Base-by-base conservation (phyloP, 30 jellyfish, hydroid and myxozoan species). In the Rhopilema esculentum region DNA sequence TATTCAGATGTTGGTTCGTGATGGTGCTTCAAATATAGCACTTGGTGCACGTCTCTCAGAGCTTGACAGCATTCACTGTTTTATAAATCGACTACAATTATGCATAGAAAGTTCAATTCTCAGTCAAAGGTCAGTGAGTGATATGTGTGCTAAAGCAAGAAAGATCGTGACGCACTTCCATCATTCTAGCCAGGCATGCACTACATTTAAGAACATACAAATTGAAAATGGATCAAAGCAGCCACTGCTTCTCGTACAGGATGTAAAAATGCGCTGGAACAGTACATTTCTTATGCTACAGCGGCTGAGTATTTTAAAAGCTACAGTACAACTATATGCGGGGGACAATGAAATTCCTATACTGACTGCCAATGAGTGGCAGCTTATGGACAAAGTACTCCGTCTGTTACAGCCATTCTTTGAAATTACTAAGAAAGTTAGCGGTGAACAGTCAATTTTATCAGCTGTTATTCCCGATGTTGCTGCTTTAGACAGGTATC, bases 11-110 rank as follows among this genome's bases (percentile, higher is more conserved):
- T 48, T 91, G 79, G 89, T 84, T 33, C 87, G 88, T 68, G 97
- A 90, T 84, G 89, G 92, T 78, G 92, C 97, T 16, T 66, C 92
- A 26, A 91, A 74, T 70, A 83, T 91, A 51, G 96, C 85, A 23
- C 87, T 66, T 30, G 66, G 79, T 52, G 83, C 85, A 49, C 82
- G 80, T 18, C 82, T 64, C 16, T 86, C 95, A 25, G 87, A 84
- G 73, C 64, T 82, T 67, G 84, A 70, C 32, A 74, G 95, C 32
- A 30, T 90, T 49, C 95, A 72, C 81, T 90, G 96, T 74, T 82
- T 79, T 75, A 75, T 90, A 17, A 95, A 83, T 67, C 69, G 79
- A 48, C 89, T 83, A 57, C 89, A 89, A 30, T 31, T 79, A 23
- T 68, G 78, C 66, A 29, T 78, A 27, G 80, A 69, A 49, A 33